Base-by-base conservation (phyloP, 1,140 invertebrate species). In the Dendroctonus valens region DNA sequence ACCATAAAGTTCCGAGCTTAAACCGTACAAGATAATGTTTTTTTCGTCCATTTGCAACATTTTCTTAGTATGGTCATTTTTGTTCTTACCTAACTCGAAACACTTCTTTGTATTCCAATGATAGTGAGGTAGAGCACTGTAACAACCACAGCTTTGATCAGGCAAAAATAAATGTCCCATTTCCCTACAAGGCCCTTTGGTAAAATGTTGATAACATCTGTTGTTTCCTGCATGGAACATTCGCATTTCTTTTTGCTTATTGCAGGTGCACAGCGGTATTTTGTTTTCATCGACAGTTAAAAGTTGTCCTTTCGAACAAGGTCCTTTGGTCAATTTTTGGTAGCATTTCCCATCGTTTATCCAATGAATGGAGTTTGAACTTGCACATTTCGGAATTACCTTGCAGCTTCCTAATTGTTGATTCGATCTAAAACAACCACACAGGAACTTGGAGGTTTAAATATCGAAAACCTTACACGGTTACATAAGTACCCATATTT, bases 121-220 rank as follows among this genome's bases (percentile, higher is more conserved):
- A 76, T 88, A 92, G 71, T 92, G 89, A 3, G 89, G 87, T 68
- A 92, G 70, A 65, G 84, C 79, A 3, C 76, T 67, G 59, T 86
- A 81, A 69, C 91, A 93, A 26, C 89, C 90, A 72, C 91, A 93
- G 5, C 77, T 79, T 0, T 85, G 84, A 6, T 86, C 86, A 0
- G 90, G 89, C 59, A 92, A 76, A 76, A 92, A 92, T 44, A 92
- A 77, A 74, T 88, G 83, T 0, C 91, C 91, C 3, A 80, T 81
- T 73, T 87, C 85, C 41, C 83, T 83, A 73, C 91, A 93, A 5
- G 91, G 90, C 1, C 91, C 91, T 68, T 83, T 84, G 0, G 88
- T 88, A 71, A 87, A 92, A 74, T 91, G 88, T 70, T 91, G 87
- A 70, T 91, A 88, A 72, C 91, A 93, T 5, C 86, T 84, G 6